Conservation (phyloP, 35 echinoderm and acorn worm species). For the Heliocidaris tuberculata region DNA sequence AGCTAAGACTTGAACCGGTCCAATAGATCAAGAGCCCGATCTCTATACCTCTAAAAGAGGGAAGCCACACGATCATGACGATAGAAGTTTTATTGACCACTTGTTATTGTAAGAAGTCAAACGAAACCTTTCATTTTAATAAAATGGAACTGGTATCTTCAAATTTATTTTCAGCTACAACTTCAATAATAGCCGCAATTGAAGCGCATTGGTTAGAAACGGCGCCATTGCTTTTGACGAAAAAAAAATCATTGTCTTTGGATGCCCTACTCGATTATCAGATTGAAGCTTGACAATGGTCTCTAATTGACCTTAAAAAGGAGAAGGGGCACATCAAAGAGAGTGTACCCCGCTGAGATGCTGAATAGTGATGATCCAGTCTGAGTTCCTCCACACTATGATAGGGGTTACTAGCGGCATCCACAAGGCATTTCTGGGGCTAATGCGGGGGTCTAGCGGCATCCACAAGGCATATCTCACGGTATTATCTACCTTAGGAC, state of each 20-base stretch:
- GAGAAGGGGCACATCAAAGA: neutral
- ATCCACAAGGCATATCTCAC: slow-evolving; percentile 9
- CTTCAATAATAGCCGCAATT: neutral
- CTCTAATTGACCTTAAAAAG: slow-evolving; percentile 31
- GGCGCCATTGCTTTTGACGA: neutral
- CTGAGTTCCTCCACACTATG: neutral
- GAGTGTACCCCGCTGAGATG: neutral
- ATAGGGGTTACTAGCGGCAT: neutral
- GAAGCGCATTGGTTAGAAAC: neutral
- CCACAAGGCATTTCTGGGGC: neutral
- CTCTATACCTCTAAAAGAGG: too few species aligned
- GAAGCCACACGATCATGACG: too few species aligned
- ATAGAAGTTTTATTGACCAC: too few species aligned
- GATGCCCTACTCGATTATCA: neutral
- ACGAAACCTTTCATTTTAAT: neutral
- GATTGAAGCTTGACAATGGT: slow-evolving; percentile 20
- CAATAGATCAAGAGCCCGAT: too few species aligned
- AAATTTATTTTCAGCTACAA: neutral
- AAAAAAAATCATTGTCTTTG: neutral
- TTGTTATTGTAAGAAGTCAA: too few species aligned
- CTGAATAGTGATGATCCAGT: neutral
- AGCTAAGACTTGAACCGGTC: too few species aligned
- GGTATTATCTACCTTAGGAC: neutral
- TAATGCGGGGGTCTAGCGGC: neutral
- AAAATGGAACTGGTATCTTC: neutral